Evolutionary conservation across 2,113 vertebrate genomes (phyloP), one percentile per base, ranked within the genome.

Genomic region (Cryptoleucopteryx plumbea): DNA sequence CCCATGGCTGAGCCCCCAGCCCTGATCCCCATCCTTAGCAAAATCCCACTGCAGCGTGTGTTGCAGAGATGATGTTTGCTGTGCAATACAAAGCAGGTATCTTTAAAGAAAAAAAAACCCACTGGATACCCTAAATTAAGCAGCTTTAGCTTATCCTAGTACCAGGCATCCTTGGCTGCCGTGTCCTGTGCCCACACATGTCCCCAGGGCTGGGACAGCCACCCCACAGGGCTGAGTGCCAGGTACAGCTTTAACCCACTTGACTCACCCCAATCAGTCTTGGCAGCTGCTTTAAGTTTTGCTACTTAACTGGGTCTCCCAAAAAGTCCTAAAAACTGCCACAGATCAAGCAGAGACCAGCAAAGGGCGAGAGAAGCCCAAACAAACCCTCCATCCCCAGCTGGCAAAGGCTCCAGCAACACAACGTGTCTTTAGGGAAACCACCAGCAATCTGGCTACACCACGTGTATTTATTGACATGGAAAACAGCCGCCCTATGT

Each of bases 391-490:
- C 16, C 31, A 21, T 4, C 27, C n/a, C 42, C 9, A 9, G 9
- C 22, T 38, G 29, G 40, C 59, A 68, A 65, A 86, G 42, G 25
- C 15, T 86, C 63, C 67, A 40, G 36, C 67, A 47, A 26, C 65
- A 66, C 42, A 38, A 36, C 3, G 2, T 67, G 92, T 31, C 55
- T 53, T 42, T 13, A 58, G 82, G 91, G 74, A 86, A 95, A 50
- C 50, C 83, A 83, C 36, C 10, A 2, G n/a, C 1, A 4, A 47
- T 29, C 75, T 50, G 83, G 32, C 89, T 53, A 9, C 68, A 15
- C 61, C 81, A 40, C 36, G 9, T 75, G 84, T 87, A 4, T 85
- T 91, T 97, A 91, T 93, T 93, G 86, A 91, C 70, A 78, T 3
- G 34, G 89, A 81, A 91, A 96, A 89, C 77, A 95, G n/a, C 40